Conservation (phyloP, 2,113 vertebrate genomes). For the Pteropus alecto region DNA sequence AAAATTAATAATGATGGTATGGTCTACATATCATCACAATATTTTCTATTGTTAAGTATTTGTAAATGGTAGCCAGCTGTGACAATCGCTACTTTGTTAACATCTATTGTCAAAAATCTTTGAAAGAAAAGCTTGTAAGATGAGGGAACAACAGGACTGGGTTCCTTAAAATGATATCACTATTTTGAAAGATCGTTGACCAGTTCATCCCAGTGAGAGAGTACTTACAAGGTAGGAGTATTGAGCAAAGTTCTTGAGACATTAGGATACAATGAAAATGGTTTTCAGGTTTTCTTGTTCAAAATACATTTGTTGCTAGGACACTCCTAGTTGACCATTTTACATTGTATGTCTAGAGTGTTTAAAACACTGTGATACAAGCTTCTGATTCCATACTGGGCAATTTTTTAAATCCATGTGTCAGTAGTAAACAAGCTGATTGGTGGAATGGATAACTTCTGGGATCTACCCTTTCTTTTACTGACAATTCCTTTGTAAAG, state of each 20-base stretch:
- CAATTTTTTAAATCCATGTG: neutral
- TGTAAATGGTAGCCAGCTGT: neutral
- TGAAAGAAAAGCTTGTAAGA: neutral
- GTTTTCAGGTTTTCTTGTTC: constrained; percentile 12
- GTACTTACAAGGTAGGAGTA: neutral
- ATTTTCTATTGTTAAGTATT: neutral
- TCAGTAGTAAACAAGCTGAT: neutral
- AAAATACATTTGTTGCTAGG: constrained; percentile 33
- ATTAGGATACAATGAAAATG: neutral
- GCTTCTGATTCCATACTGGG: neutral
- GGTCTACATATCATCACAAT: neutral
- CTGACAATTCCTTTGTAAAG: neutral
- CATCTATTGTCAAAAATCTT: neutral
- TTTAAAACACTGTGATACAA: neutral
- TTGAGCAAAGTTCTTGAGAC: constrained; percentile 10
- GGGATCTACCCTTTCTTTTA: neutral
- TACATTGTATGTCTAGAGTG: neutral
- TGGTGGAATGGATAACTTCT: neutral
- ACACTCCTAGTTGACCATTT: neutral
- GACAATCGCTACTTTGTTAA: neutral
- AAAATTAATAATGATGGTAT: neutral
- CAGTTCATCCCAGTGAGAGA: neutral
- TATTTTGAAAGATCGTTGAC: neutral
- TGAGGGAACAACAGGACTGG: neutral
- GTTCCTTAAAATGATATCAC: neutral